These are phyloP conservation scores for Bufo gargarizans DNA, from an alignment of 2,113 vertebrate genomes.

Conservation along the genomic window DNA sequence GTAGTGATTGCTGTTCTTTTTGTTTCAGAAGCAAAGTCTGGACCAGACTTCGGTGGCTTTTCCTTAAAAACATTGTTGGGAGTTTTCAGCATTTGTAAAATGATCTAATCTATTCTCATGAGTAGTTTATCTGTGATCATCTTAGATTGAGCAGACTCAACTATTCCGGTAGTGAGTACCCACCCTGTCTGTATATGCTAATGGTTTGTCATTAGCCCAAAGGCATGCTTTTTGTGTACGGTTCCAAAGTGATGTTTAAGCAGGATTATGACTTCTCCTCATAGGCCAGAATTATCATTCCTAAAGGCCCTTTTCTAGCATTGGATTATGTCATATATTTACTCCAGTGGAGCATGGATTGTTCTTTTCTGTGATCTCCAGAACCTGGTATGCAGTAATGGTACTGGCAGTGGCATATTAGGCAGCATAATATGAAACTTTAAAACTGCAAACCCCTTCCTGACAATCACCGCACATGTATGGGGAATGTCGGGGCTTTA, in stretches of 20 bases:
- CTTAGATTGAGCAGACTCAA: not conserved
- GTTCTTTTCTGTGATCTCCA: not conserved
- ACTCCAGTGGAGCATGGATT: no score
- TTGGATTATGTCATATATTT: not conserved
- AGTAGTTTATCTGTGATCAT: not conserved
- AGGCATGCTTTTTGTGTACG: no score
- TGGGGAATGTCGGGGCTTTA: no score
- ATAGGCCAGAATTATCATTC: not conserved
- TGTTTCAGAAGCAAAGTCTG: no score
- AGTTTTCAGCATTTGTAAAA: not conserved
- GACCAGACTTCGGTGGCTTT: no score
- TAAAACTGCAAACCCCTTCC: no score
- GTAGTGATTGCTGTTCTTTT: no score
- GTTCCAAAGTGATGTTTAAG: not conserved
- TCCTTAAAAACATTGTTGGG: no score
- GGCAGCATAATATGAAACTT: no score
- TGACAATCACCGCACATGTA: no score
- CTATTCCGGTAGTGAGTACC: not conserved
- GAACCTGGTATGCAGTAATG: not conserved
- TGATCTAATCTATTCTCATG: not conserved
- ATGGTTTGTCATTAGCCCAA: constrained; percentile 11
- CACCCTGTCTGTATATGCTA: constrained; percentile 34
- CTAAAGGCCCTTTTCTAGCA: not conserved
- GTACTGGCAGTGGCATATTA: no score
- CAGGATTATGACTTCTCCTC: not conserved